phyloP scores from a whole-genome alignment of 2,888 invertebrate genomes.

The Willowsia nigromaculata region DNA sequence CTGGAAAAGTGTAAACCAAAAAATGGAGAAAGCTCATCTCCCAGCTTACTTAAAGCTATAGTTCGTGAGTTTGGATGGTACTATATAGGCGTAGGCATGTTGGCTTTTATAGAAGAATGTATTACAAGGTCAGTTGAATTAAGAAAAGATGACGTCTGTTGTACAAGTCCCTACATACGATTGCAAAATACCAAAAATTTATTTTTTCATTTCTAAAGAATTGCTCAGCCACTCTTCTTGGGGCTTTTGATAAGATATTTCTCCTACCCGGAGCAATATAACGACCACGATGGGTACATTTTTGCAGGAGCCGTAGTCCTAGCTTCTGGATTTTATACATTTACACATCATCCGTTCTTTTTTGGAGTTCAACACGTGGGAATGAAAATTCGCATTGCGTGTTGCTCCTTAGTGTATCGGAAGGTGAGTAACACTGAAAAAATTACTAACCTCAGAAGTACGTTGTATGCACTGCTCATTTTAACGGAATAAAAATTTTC shows the following conservation, averaged over 20 bases:
- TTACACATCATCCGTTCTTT: constrained; percentile 83
- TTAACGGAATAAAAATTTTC: background rate
- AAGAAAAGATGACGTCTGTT: too few relatives aligned
- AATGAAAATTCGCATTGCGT: constrained; percentile 90
- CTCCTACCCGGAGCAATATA: constrained; percentile 31
- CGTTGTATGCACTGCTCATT: constrained; percentile 14
- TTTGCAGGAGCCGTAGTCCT: constrained; percentile 80
- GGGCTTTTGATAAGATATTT: constrained; percentile 78
- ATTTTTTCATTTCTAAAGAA: constrained; percentile 48
- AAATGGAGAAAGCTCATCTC: constrained; percentile 68
- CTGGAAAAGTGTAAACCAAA: constrained; percentile 50
- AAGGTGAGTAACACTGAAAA: too few relatives aligned
- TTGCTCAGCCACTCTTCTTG: constrained; percentile 76
- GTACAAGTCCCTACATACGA: too few relatives aligned
- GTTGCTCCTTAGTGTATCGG: constrained; percentile 91
- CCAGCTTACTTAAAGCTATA: constrained; percentile 80
- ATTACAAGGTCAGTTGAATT: constrained; percentile 75
- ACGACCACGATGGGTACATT: constrained; percentile 80
- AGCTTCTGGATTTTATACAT: constrained; percentile 79
- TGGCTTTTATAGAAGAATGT: constrained; percentile 80
- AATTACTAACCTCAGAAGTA: background rate
- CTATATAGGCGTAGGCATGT: constrained; percentile 80
- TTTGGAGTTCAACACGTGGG: constrained; percentile 85
- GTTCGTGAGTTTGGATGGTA: constrained; percentile 80
- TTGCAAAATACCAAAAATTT: background rate